phyloP scores from a whole-genome alignment of 1,140 invertebrate species.

The Bombus superbus region DNA sequence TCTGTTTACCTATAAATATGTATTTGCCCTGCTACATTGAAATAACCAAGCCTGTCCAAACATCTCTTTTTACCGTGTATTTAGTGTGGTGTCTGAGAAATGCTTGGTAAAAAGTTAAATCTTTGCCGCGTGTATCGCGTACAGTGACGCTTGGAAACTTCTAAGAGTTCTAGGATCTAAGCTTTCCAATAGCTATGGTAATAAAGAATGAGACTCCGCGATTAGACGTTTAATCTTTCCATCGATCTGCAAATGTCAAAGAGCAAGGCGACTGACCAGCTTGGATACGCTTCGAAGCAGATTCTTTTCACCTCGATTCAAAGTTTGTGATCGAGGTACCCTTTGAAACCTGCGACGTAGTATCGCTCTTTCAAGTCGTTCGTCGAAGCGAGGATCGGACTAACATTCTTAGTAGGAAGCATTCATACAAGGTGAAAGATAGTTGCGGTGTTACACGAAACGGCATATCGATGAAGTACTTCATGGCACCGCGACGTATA shows the following conservation, averaged over 20 bases:
- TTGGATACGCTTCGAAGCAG: slow-evolving; percentile 51
- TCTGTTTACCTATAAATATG: background rate
- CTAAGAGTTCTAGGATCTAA: background rate
- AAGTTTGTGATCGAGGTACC: slow-evolving; percentile 47
- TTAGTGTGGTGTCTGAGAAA: slow-evolving; percentile 9
- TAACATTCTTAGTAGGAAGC: background rate
- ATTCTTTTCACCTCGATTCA: slow-evolving; percentile 50
- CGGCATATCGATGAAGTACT: background rate
- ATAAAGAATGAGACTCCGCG: background rate
- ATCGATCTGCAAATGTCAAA: slow-evolving; percentile 40
- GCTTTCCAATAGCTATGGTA: slow-evolving; percentile 12
- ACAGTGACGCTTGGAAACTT: slow-evolving; percentile 38
- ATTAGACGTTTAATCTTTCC: slow-evolving; percentile 33
- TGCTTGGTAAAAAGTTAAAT: slow-evolving; percentile 64
- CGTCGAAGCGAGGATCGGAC: slow-evolving; percentile 63
- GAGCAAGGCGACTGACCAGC: slow-evolving; percentile 50
- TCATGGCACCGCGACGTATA: no score
- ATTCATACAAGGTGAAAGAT: background rate
- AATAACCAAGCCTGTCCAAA: background rate
- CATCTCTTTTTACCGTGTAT: background rate
- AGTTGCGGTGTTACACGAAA: background rate
- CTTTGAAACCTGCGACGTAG: slow-evolving; percentile 54
- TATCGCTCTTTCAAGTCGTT: slow-evolving; percentile 47
- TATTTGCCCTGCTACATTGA: background rate
- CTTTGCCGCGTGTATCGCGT: slow-evolving; percentile 67